phyloP scores from a whole-genome alignment of 2,113 vertebrate species.

The Campylomormyrus tamandua region DNA sequence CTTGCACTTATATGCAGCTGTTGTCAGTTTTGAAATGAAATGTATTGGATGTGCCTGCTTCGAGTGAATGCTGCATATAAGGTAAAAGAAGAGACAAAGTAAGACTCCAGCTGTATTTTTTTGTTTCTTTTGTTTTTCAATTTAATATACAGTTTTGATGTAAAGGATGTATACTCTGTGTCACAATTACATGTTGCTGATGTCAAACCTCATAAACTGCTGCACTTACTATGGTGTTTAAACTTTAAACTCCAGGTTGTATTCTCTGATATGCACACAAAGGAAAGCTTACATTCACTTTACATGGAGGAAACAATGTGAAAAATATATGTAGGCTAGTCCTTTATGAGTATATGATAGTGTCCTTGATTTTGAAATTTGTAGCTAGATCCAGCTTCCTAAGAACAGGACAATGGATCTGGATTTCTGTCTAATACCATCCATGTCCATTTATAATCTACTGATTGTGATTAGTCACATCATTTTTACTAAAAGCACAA shows the following conservation, averaged over 20 bases:
- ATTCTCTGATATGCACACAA: not conserved
- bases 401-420: not conserved
- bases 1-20: not conserved
- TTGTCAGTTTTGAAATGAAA: not conserved
- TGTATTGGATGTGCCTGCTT: not conserved
- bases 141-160: not conserved
- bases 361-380: not conserved
- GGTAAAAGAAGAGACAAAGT: not conserved
- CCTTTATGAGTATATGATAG: not conserved
- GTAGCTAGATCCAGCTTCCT: not conserved
- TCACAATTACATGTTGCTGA: not conserved
- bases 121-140: not conserved
- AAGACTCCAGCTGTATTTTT: not conserved
- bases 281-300: not conserved
- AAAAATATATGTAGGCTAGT: not conserved
- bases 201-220: not conserved
- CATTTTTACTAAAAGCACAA: constrained; percentile 13
- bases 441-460: not conserved
- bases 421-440: not conserved
- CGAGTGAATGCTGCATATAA: not conserved
- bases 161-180: not conserved
- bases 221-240: not conserved
- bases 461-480: not conserved
- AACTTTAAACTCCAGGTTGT: not conserved
- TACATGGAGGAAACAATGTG: not conserved